Evolutionary conservation across 2,797 vertebrate species (phyloP).

Genomic region (Silurus lanzhouensis): DNA sequence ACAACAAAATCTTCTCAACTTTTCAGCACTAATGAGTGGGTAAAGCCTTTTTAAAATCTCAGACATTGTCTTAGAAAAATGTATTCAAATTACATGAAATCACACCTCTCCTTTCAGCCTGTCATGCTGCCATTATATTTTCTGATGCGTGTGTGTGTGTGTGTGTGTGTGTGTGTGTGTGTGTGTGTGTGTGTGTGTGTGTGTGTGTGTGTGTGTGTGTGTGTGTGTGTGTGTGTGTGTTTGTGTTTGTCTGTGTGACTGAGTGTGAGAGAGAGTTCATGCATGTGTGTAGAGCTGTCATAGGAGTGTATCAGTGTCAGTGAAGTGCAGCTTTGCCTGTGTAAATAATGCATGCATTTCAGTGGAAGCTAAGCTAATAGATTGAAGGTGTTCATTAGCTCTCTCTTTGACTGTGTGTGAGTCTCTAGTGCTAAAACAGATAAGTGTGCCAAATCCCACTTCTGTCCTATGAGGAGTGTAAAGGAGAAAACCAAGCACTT

Average conservation of each 20-base stretch:
- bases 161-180: conserved; percentile 53
- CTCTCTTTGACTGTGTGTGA: conserved; percentile 62
- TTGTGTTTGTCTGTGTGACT: conserved; percentile 54
- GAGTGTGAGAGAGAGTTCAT: conserved; percentile 26
- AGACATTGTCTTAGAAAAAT: conserved; percentile 51
- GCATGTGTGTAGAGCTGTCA: conserved; percentile 58
- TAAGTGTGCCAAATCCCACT: conserved; percentile 64
- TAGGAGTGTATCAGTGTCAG: conserved; percentile 53
- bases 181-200: conserved; percentile 54
- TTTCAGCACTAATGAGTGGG: conserved; percentile 43
- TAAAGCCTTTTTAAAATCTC: conserved; percentile 49
- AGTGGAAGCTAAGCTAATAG: conserved; percentile 66
- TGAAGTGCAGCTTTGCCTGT: conserved; percentile 57
- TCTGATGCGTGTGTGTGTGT: conserved; percentile 46
- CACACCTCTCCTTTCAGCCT: conserved; percentile 49
- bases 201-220: conserved; percentile 55
- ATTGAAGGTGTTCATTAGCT: conserved; percentile 66
- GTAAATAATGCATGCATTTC: conserved; percentile 69
- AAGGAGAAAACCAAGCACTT: conserved; percentile 37
- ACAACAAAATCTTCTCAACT: conserved; percentile 48
- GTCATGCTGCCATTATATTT: conserved; percentile 54
- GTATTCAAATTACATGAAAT: conserved; percentile 56
- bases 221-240: conserved; percentile 49
- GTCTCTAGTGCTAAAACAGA: conserved; percentile 62
- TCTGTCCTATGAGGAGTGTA: conserved; percentile 43